Evolutionary conservation across 2,113 vertebrate genomes (phyloP), one percentile per base, ranked within the genome.

Genomic region (Grammomys surdaster): DNA sequence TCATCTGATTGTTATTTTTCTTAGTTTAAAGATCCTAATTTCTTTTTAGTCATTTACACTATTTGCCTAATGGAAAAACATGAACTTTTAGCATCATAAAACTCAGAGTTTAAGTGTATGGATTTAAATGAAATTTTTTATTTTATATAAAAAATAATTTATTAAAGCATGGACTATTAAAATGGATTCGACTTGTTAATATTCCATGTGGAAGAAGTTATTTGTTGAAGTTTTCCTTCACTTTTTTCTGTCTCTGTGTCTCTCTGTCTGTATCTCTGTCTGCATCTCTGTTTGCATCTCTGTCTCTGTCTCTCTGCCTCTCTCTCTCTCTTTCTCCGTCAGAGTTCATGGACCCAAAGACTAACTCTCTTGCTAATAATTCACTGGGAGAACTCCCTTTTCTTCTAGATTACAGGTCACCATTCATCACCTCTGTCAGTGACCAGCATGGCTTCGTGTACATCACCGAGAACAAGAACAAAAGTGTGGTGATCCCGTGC

Each of bases 401-500:
- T 96, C 43, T 97, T 98, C 80, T 86, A 99, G 99, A 99, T 98
- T 99, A 99, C 94, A 99, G 98, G 80, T 98, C 99, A 54, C 99
- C 99, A 0, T 99, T 99, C 98, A 99, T 99, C 94, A 99, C 99
- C 48, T 99, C 99, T 54, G 98, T 99, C 28, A 99, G 98, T 26
- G 98, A 99, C 70, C 99, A 99, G 8, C 99, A 98, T 67, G 99
- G 99, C n/a, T 98, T 99, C 36, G 98, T 99, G 48, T 99, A 99
- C 93, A 99, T 99, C 97, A 99, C 98, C 1, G 99, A 99, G 97
- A 99, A 99, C 76, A 99, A 99, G 98, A 99, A 99, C 67, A 99
- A 99, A 98, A 99, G 98, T 1, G 99, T 99, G 94, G 99, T 99
- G 90, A 99, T 99, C 97, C 99, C 99, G 0, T 99, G 99, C 96